These are phyloP conservation scores for Hylia prasina DNA, from an alignment of 2,113 vertebrate genomes.

Conservation along the genomic window DNA sequence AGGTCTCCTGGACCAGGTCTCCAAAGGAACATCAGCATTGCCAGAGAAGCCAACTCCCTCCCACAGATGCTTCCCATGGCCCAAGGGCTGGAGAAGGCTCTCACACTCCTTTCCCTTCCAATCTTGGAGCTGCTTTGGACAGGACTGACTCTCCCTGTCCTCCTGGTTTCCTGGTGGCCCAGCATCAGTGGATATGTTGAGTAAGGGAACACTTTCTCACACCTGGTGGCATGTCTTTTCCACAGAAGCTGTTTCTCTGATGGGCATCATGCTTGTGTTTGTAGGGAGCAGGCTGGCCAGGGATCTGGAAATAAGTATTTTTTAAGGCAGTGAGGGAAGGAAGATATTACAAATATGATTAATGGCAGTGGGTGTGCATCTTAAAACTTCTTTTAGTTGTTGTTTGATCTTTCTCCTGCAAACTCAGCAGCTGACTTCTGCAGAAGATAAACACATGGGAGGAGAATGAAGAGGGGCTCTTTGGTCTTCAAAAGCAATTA, in stretches of 20 bases:
- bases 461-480: not conserved
- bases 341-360: slow-evolving; percentile 7
- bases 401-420: slow-evolving; percentile 49
- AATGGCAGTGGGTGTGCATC: slow-evolving; percentile 15
- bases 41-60: not conserved
- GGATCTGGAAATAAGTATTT: not conserved
- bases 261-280: not conserved
- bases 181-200: not conserved
- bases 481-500: slow-evolving; percentile 55
- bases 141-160: not conserved
- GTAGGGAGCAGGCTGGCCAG: not conserved
- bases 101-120: not conserved
- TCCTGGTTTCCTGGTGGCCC: not conserved
- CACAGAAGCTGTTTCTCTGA: not conserved
- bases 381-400: slow-evolving; percentile 26
- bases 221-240: not conserved
- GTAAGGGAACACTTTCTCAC: not conserved
- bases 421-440: slow-evolving; percentile 46
- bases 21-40: not conserved
- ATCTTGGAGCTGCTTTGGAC: not conserved
- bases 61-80: not conserved
- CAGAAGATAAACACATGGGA: slow-evolving; percentile 53
- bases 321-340: not conserved
- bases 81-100: not conserved
- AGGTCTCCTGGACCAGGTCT: too few relatives aligned